Evolutionary conservation across 2,888 invertebrate species (phyloP).

Genomic region (Cheilosia vernalis): DNA sequence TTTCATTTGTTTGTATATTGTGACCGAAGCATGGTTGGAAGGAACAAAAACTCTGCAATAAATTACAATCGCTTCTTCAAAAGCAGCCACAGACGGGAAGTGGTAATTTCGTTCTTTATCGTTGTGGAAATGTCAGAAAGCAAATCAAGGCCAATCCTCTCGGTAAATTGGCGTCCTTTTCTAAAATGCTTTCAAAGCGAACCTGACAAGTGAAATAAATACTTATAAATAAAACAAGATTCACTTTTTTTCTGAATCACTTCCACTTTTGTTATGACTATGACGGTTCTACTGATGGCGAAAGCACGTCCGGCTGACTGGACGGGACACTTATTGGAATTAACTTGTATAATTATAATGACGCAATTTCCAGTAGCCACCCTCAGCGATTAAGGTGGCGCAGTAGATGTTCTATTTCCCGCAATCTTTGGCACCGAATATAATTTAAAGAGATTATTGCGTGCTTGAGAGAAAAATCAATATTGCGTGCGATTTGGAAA

Average conservation of each 20-base stretch:
- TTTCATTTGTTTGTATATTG: conserved; percentile 3
- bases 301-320: conserved; percentile 6
- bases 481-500: conserved; percentile 28
- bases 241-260: conserved; percentile 35
- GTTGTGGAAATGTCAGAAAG: neutral
- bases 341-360: conserved; percentile 9
- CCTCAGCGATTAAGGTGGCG: neutral
- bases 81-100: conserved; percentile 3
- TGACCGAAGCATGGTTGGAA: conserved; percentile 12
- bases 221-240: conserved; percentile 10
- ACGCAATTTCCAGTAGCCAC: conserved; percentile 18
- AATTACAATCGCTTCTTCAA: neutral
- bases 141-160: conserved; percentile 1
- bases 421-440: neutral
- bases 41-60: conserved; percentile 5
- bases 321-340: conserved; percentile 7
- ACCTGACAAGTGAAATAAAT: neutral
- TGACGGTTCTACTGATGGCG: neutral
- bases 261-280: conserved; percentile 17
- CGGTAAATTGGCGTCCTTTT: neutral
- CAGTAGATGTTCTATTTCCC: neutral
- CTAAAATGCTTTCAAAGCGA: neutral
- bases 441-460: neutral
- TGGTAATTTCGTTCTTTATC: neutral
- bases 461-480: conserved; percentile 44